Base-by-base conservation (phyloP, 2,113 vertebrate species). In the Pimephales promelas region DNA sequence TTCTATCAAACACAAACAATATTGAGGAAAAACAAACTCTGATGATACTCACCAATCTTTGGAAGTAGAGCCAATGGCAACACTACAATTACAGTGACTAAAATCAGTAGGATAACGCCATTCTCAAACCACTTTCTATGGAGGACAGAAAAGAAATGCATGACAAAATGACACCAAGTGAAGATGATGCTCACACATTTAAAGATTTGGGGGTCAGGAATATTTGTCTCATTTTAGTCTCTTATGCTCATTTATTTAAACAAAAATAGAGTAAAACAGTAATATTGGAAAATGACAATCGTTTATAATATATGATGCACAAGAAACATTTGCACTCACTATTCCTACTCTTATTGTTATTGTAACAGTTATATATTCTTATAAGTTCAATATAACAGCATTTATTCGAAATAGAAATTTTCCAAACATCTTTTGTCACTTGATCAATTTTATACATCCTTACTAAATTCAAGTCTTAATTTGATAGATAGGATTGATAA, bases 41-140 rank as follows among this genome's bases (percentile, higher is more conserved):
- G 59, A 34, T 10, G 28, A 57, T 43, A 84, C 95, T 95, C 91
- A 98, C 97, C 97, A 79, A 99, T 97, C 94, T 94, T 97, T 64
- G 96, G 95, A 90, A 97, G 93, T 87, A 99, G 93, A 0, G 97
- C 92, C 68, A 99, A 93, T 86, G 98, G 97, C 34, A 98, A 92
- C 82, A 98, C 93, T 84, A 97, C 83, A 87, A 93, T 94, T 82
- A 97, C 76, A 40, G 95, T 94, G 85, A 95, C 89, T n/a, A 99
- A 82, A 84, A 97, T 90, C 5, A 99, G 89, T 40, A 98, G 92
- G 80, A 92, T 79, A 24, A 91, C 91, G 72, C 96, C 96, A 86
- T 99, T 92, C 2, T 97, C 95, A 90, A 97, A 98, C 98, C 97
- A 99, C 79, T 92, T 45, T 79, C 93, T 95, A 82, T 11, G 89